A percentile compares a stretch with the other conserved stretches of the same genome.
Conservation (phyloP, 2,888 invertebrate genomes). For the Desoria tigrina region DNA sequence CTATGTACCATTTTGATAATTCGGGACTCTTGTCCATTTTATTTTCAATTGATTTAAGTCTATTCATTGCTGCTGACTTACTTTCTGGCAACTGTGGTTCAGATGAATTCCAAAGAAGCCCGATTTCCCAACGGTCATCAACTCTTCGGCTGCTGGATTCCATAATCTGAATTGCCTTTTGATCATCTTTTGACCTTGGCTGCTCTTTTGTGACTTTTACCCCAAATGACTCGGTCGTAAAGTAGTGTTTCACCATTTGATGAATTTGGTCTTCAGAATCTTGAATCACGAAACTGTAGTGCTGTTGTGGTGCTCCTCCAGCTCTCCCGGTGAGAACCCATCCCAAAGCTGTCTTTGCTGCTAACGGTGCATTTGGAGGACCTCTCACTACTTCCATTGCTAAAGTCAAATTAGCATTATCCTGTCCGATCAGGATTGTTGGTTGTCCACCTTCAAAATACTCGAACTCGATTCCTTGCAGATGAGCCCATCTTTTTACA, state of each 20-base stretch:
- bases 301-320: background rate
- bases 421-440: slow-evolving; percentile 26
- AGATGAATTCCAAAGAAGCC: slow-evolving; percentile 28
- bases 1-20: slow-evolving; percentile 16
- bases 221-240: no score
- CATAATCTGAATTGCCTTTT: slow-evolving; percentile 7
- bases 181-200: slow-evolving; percentile 12
- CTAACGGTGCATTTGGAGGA: slow-evolving; percentile 19
- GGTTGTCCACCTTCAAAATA: slow-evolving; percentile 8
- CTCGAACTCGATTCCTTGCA: background rate
- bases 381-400: slow-evolving; percentile 11
- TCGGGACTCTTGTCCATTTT: slow-evolving; percentile 23
- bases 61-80: slow-evolving; percentile 2
- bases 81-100: slow-evolving; percentile 21
- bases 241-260: background rate
- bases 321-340: slow-evolving; percentile 26
- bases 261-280: background rate
- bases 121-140: slow-evolving; percentile 25
- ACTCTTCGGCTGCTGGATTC: background rate
- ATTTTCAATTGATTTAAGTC: slow-evolving; percentile 24
- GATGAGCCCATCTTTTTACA: background rate
- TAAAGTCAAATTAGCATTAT: slow-evolving; percentile 19
- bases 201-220: background rate
- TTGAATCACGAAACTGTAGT: background rate
- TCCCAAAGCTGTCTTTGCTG: slow-evolving; percentile 19